phyloP scores from a whole-genome alignment of 2,888 invertebrate species.

The Drosophila pseudotakahashii region DNA sequence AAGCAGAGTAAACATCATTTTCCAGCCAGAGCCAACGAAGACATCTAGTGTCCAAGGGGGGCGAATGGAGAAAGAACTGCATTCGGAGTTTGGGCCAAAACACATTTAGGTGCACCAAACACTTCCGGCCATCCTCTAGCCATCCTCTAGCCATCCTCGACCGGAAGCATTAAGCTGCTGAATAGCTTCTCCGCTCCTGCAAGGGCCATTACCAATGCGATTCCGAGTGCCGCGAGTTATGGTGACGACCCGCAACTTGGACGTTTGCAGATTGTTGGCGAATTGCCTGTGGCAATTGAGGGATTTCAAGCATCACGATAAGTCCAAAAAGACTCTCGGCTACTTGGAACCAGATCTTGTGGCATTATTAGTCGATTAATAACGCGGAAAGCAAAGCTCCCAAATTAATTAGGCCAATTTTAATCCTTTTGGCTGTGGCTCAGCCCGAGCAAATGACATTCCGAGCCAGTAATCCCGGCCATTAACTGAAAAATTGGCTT shows the following conservation, averaged over 20 bases:
- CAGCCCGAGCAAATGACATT: slow-evolving; percentile 71
- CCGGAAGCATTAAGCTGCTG: slow-evolving; percentile 63
- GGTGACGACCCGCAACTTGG: slow-evolving; percentile 28
- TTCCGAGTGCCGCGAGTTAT: slow-evolving; percentile 39
- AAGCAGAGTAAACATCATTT: slow-evolving; percentile 74
- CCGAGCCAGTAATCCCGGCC: slow-evolving; percentile 63
- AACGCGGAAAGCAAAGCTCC: slow-evolving; percentile 46
- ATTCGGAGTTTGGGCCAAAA: slow-evolving; percentile 52
- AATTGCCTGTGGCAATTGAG: slow-evolving; percentile 13
- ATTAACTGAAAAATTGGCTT: slow-evolving; percentile 58
- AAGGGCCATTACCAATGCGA: slow-evolving; percentile 25
- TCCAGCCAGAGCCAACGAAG: slow-evolving; percentile 27
- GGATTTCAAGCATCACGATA: slow-evolving; percentile 19
- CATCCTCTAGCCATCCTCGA: slow-evolving; percentile 39
- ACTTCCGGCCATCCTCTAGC: slow-evolving; percentile 55
- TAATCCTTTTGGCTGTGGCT: slow-evolving; percentile 68
- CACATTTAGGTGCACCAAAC: slow-evolving; percentile 73
- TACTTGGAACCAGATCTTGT: slow-evolving; percentile 3
- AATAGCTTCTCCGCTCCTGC: slow-evolving; percentile 19
- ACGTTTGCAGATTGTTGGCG: slow-evolving; percentile 17
- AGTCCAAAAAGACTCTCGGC: not conserved
- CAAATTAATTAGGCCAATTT: slow-evolving; percentile 74
- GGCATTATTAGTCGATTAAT: slow-evolving; percentile 61
- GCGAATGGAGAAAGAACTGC: slow-evolving; percentile 10
- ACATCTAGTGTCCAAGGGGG: slow-evolving; percentile 30